A percentile compares a stretch with the other conserved stretches of the same genome.
These are phyloP conservation scores for Poecilobothrus nobilitatus DNA, from an alignment of 2,888 invertebrate species.

Conservation along the genomic window DNA sequence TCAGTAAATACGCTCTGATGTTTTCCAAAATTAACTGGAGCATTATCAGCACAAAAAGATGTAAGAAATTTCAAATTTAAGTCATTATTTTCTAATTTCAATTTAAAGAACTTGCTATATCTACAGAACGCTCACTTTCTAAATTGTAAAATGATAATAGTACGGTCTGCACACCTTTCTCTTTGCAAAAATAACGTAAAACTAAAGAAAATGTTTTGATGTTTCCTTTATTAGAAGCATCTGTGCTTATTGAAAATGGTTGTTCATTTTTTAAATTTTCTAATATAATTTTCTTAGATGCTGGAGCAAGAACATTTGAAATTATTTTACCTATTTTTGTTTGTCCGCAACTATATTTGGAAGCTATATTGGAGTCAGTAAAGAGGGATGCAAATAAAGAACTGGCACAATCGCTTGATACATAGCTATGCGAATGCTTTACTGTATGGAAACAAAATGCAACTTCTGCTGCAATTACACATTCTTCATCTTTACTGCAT, in stretches of 20 bases:
- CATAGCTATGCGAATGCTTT: conserved; percentile 8
- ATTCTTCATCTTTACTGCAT: conserved; percentile 8
- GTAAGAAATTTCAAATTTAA: conserved; percentile 11
- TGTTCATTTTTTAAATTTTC: conserved; percentile 7
- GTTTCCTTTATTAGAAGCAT: conserved; percentile 11
- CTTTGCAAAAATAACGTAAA: background rate
- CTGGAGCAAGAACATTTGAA: conserved; percentile 7
- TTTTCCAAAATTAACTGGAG: conserved; percentile 9
- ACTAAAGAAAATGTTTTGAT: conserved; percentile 5
- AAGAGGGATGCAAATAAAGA: conserved; percentile 8
- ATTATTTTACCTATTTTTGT: conserved; percentile 8
- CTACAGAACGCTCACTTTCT: conserved; percentile 9
- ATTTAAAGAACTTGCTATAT: conserved; percentile 9
- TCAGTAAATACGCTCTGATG: conserved; percentile 10
- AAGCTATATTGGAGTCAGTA: conserved; percentile 7
- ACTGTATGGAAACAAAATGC: conserved; percentile 8
- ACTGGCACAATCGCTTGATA: conserved; percentile 9
- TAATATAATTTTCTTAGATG: conserved; percentile 7
- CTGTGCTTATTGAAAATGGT: conserved; percentile 9
- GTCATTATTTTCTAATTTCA: conserved; percentile 8
- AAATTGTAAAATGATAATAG: conserved; percentile 10
- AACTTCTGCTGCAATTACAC: conserved; percentile 5
- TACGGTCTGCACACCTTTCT: conserved; percentile 9
- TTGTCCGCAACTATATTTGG: conserved; percentile 1
- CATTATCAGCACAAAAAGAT: conserved; percentile 11